A percentile compares a stretch with the other conserved stretches of the same genome.
phyloP scores from a whole-genome alignment of 2,113 vertebrate species.

The Ochotona princeps region DNA sequence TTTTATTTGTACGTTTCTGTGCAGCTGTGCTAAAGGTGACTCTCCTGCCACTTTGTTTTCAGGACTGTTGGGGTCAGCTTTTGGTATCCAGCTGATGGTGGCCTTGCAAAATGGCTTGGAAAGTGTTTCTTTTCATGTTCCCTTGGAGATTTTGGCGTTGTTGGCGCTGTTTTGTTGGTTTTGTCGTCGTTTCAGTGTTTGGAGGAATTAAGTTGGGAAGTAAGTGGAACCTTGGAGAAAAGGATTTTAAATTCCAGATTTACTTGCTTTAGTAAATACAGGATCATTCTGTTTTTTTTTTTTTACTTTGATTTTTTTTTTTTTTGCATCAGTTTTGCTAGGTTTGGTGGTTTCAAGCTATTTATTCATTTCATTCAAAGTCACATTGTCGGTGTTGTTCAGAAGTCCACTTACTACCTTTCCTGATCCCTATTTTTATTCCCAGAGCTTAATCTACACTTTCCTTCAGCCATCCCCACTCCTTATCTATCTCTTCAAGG shows the following conservation, averaged over 20 bases:
- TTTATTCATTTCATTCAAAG: slow-evolving; percentile 13
- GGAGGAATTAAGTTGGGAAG: not conserved
- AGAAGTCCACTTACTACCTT: not conserved
- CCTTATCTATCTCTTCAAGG: not conserved
- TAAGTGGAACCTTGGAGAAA: not conserved
- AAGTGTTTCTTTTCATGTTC: not conserved
- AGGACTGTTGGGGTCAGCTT: not conserved
- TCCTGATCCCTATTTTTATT: not conserved
- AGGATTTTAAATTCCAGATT: not conserved
- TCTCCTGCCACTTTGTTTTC: not conserved
- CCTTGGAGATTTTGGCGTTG: not conserved
- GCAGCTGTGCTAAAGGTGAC: not conserved
- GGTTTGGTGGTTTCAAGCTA: not conserved
- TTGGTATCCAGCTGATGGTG: not conserved
- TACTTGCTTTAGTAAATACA: not conserved
- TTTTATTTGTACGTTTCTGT: slow-evolving; percentile 8
- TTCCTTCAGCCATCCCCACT: not conserved
- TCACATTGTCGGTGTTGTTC: not conserved
- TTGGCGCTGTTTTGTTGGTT: not conserved
- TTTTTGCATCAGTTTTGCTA: not conserved
- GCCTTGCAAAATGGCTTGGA: not conserved
- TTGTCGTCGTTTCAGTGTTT: not conserved
- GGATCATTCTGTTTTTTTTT: not conserved
- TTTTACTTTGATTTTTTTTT: not conserved
- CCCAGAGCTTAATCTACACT: not conserved